Evolutionary conservation across 2,797 vertebrate species (phyloP), one percentile per base, ranked within the genome.

Genomic region (Ctenosaura bakeri): DNA sequence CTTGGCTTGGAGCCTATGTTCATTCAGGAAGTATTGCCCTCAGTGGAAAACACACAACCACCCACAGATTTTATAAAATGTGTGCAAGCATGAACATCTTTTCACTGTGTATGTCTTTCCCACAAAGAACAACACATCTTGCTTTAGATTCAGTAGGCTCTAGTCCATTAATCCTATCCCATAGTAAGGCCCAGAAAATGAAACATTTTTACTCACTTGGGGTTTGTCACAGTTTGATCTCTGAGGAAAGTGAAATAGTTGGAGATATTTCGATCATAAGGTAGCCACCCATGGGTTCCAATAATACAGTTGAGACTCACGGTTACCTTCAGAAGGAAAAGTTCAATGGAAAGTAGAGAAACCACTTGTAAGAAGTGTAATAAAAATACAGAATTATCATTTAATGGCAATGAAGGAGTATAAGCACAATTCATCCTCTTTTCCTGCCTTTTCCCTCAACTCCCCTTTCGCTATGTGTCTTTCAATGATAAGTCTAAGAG

Each of bases 161-260:
- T n/a, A 62, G 9, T 66, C 77, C n/a, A 78, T 26, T 10, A 64
- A 56, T 16, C 6, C n/a, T 35, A 14, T 32, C 5, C 9, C 80
- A 24, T n/a, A 24, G 22, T 62, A 38, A 24, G n/a, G 26, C 24
- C 74, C 76, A 78, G 76, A 78, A 50, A 78, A 50, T 29, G 10
- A 78, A 56, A 56, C 29, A 18, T 18, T 71, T 52, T 82, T 92
- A 95, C 98, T 98, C 96, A 99, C 99, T 99, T 99, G 92, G 97
- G 96, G 97, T 98, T 99, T 95, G 98, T 97, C 89, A 99, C 98
- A 4, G 98, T 98, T 92, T 98, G 98, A 96, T 99, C 99, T 95
- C 97, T 99, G 91, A 99, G 98, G 96, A 99, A 99, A 35, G 99
- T 99, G 96, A 99, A 99, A 96, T 99, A 99, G 97, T 99, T 99